Conservation (phyloP, 2,113 vertebrate species). For the Baryphthengus martii region DNA sequence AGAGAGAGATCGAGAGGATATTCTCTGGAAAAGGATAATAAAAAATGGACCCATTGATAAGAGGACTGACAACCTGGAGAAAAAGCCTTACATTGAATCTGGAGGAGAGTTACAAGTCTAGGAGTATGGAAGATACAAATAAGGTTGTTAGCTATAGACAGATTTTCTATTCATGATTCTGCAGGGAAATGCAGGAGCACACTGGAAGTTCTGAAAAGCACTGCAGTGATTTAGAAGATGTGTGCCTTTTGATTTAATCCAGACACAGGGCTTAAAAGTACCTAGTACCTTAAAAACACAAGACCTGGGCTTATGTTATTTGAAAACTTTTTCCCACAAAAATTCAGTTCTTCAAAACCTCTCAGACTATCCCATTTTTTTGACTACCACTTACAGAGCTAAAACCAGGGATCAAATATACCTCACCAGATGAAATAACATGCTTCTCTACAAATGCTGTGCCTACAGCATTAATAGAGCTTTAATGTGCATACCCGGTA, state of each 20-base stretch:
- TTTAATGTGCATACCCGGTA: conserved; percentile 9
- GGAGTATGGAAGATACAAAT: not conserved
- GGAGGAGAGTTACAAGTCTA: not conserved
- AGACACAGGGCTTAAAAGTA: not conserved
- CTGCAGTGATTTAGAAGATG: not conserved
- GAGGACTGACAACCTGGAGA: not conserved
- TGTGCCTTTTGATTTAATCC: not conserved
- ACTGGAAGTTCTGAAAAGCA: not conserved
- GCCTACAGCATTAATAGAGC: not conserved
- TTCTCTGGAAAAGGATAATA: not conserved
- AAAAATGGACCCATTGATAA: not conserved
- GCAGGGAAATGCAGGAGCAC: not conserved
- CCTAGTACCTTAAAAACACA: not conserved
- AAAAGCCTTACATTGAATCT: not conserved
- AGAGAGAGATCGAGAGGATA: not conserved
- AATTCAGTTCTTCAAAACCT: conserved; percentile 13
- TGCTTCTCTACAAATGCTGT: not conserved
- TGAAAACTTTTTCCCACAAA: conserved; percentile 39
- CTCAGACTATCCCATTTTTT: not conserved
- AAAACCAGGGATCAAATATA: conserved; percentile 34
- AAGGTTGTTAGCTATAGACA: not conserved
- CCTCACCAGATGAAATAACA: conserved; percentile 38
- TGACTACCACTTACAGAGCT: not conserved
- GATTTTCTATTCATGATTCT: not conserved
- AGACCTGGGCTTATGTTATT: not conserved